These are phyloP conservation scores for Tretioscincus oriximinensis DNA, from an alignment of 2,113 vertebrate genomes.

Conservation along the genomic window DNA sequence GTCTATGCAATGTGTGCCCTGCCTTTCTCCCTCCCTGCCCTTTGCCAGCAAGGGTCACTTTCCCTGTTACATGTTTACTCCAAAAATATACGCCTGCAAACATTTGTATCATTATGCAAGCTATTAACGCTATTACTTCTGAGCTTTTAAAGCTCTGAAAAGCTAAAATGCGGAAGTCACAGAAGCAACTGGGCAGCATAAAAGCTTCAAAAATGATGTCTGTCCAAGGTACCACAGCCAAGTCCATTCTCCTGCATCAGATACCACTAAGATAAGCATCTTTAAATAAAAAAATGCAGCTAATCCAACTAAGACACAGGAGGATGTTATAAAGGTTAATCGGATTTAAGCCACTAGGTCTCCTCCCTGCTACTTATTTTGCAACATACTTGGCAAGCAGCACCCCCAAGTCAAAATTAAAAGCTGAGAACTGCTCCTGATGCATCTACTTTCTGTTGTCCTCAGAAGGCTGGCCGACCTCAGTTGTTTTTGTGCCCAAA, in stretches of 20 bases:
- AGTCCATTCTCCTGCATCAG: neutral
- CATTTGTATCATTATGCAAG: constrained; percentile 23
- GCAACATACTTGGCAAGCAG: constrained; percentile 36
- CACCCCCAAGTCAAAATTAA: constrained; percentile 1
- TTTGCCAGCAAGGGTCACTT: neutral
- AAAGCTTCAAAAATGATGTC: neutral
- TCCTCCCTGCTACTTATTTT: constrained; percentile 40
- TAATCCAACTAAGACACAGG: constrained; percentile 52
- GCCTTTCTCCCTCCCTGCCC: too few relatives aligned
- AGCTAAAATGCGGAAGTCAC: neutral
- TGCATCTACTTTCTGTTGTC: neutral
- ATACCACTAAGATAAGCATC: constrained; percentile 26
- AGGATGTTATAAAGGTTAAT: constrained; percentile 56
- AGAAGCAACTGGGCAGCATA: neutral
- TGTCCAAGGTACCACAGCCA: neutral
- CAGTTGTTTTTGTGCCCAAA: neutral
- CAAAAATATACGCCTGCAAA: too few relatives aligned
- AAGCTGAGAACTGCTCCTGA: neutral
- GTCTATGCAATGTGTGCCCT: too few relatives aligned
- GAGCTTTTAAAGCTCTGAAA: neutral
- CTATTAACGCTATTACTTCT: constrained; percentile 20
- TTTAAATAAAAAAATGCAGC: constrained; percentile 33
- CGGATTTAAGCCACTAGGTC: constrained; percentile 47
- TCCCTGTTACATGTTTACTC: neutral
- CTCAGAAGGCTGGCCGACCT: neutral